A percentile compares a stretch with the other conserved stretches of the same genome.
These are phyloP conservation scores for Trematocara nigrifrons DNA, from an alignment of 2,113 vertebrate species.

Conservation along the genomic window DNA sequence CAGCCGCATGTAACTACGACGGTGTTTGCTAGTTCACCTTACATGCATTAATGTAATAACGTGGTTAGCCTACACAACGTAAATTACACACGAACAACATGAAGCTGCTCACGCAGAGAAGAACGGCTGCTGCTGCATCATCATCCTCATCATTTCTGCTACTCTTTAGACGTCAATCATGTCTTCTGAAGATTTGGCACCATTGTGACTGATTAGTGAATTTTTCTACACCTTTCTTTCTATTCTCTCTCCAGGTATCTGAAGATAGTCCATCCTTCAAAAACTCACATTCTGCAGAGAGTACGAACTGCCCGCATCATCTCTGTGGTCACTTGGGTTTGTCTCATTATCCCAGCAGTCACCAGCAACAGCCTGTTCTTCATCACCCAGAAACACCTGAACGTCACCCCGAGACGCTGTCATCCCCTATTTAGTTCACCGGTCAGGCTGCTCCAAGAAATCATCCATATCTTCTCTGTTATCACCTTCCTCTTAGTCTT, in stretches of 20 bases:
- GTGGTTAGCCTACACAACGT: too few species aligned
- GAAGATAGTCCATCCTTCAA: slow-evolving; percentile 44
- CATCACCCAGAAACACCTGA: background rate
- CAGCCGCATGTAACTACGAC: too few species aligned
- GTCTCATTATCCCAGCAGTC: slow-evolving; percentile 6
- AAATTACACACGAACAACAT: too few species aligned
- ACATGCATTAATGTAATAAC: too few species aligned
- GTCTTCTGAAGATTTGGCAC: accelerated
- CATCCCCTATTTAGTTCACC: background rate
- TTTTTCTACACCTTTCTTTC: background rate
- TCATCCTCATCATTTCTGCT: too few species aligned
- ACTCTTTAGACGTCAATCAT: background rate
- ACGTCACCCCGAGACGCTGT: background rate
- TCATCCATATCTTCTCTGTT: slow-evolving; percentile 18
- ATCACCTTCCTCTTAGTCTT: slow-evolving; percentile 54
- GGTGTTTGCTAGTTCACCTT: too few species aligned
- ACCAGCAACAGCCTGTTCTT: slow-evolving; percentile 42
- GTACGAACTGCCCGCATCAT: slow-evolving; percentile 20
- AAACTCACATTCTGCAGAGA: slow-evolving; percentile 46
- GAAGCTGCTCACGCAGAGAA: too few species aligned
- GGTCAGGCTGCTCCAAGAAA: slow-evolving; percentile 6
- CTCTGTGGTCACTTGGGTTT: slow-evolving; percentile 51
- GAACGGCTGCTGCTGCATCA: too few species aligned
- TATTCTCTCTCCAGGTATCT: slow-evolving; percentile 54
- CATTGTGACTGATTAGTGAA: background rate